Percentiles rank a stretch among this genome's conserved stretches.
These are phyloP conservation scores for Rhagoletis zephyria DNA, from an alignment of 1,140 invertebrate genomes.

Conservation along the genomic window DNA sequence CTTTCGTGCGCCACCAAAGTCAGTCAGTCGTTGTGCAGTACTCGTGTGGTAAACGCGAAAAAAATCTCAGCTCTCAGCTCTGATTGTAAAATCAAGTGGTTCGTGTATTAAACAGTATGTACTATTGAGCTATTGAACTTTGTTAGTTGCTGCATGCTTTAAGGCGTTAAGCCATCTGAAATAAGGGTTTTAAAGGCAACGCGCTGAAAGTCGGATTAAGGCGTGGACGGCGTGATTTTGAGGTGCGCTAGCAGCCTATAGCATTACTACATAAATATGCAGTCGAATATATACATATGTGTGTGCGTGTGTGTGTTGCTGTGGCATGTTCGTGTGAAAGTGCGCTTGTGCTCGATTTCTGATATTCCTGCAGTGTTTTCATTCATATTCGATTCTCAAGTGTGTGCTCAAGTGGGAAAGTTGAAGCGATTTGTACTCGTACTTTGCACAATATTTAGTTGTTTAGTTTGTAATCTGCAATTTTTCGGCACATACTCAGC, in stretches of 20 bases:
- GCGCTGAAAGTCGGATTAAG: conserved; percentile 19
- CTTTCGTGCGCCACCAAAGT: background rate
- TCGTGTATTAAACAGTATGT: background rate
- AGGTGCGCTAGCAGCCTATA: conserved; percentile 1
- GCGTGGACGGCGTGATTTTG: background rate
- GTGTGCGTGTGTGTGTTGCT: background rate
- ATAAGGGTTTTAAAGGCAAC: conserved; percentile 28
- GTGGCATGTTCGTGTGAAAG: background rate
- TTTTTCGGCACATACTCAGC: conserved; percentile 48
- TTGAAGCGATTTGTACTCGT: conserved; percentile 41
- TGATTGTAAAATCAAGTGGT: conserved; percentile 20
- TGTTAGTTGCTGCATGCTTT: conserved; percentile 26
- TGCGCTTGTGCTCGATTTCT: background rate
- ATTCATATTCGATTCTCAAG: conserved; percentile 46
- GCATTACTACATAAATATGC: background rate
- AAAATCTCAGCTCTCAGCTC: background rate
- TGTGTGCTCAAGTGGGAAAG: conserved; percentile 34
- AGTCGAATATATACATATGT: background rate
- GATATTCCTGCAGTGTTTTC: conserved; percentile 43
- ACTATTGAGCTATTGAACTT: conserved; percentile 24
- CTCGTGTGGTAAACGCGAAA: conserved; percentile 34
- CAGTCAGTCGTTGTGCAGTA: conserved; percentile 39
- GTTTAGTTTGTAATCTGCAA: conserved; percentile 18
- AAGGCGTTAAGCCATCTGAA: background rate
- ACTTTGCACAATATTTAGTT: conserved; percentile 38